Evolutionary conservation across 2,113 vertebrate species (phyloP).

Genomic region (Delphinapterus leucas): DNA sequence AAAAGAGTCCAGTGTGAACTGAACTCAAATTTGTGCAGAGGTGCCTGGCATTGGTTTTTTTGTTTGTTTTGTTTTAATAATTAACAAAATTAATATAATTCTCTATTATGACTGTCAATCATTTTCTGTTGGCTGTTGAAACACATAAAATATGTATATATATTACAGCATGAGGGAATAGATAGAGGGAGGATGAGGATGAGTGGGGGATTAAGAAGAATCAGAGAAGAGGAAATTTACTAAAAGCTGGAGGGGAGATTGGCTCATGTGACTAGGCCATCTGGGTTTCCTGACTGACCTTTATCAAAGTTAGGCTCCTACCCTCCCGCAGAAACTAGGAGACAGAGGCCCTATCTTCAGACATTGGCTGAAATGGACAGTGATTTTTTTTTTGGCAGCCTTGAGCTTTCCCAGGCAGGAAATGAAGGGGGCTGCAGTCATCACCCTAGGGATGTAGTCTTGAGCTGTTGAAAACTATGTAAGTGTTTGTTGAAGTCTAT

Average conservation of each 20-base stretch:
- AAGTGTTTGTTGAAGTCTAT: background rate
- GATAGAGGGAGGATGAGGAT: background rate
- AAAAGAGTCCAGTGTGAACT: background rate
- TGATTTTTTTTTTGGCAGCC: background rate
- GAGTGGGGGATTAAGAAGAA: background rate
- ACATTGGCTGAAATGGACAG: background rate
- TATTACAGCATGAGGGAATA: background rate
- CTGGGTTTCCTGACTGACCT: background rate
- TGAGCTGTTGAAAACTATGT: background rate
- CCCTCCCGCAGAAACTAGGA: background rate
- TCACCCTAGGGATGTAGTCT: background rate
- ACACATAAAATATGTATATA: background rate
- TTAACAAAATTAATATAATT: background rate
- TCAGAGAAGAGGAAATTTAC: background rate
- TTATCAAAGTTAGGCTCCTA: background rate
- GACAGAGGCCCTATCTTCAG: background rate
- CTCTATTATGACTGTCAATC: slow-evolving; percentile 25
- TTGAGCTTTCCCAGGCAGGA: background rate
- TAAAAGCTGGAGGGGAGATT: too few relatives aligned
- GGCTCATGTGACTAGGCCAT: background rate
- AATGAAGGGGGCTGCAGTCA: background rate
- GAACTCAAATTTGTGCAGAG: background rate
- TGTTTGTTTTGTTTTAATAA: background rate
- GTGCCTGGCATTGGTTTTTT: background rate
- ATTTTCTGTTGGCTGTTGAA: slow-evolving; percentile 29